phyloP scores from a whole-genome alignment of 2,113 vertebrate genomes.

The Colius striatus region DNA sequence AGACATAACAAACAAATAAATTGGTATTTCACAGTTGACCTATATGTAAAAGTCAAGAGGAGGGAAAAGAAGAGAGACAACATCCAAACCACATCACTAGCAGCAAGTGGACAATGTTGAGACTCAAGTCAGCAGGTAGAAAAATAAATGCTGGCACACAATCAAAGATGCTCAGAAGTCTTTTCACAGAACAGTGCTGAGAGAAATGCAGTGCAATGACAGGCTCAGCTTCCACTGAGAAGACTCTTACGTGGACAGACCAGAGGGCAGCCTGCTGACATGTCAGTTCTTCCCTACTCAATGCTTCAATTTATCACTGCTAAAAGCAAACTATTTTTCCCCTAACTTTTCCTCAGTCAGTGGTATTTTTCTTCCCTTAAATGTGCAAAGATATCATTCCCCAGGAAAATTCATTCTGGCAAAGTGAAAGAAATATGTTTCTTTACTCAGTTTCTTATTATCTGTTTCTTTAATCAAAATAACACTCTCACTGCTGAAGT shows the following conservation, averaged over 20 bases:
- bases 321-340: background rate
- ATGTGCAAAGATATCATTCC: background rate
- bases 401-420: background rate
- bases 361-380: background rate
- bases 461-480: background rate
- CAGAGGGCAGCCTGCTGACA: background rate
- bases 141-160: background rate
- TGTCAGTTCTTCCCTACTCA: background rate
- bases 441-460: background rate
- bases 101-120: background rate
- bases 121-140: background rate
- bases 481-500: background rate
- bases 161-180: background rate
- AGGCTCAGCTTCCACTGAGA: background rate
- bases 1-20: background rate
- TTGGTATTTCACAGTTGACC: background rate
- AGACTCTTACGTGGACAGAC: background rate
- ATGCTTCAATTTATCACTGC: background rate
- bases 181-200: background rate
- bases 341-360: background rate
- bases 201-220: background rate
- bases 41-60: background rate
- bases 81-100: background rate
- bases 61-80: background rate
- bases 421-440: background rate